These are phyloP conservation scores for Andrena trimmerana DNA, from an alignment of 2,888 invertebrate species.

Conservation along the genomic window DNA sequence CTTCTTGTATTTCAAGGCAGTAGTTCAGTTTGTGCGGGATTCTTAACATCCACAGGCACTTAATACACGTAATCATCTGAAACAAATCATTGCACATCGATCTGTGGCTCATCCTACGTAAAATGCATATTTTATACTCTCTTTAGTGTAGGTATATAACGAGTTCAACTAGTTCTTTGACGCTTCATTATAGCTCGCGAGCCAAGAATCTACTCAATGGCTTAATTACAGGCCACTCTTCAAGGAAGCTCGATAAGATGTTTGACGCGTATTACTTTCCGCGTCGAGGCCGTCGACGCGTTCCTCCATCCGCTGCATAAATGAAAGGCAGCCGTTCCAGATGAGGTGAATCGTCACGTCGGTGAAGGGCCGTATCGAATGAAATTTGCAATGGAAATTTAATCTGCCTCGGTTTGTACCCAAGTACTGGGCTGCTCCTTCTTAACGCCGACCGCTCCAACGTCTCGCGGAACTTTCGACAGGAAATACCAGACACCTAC, in stretches of 20 bases:
- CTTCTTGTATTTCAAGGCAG: too few relatives aligned
- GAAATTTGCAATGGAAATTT: conserved; percentile 76
- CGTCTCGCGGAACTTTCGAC: conserved; percentile 58
- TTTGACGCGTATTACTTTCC: conserved; percentile 40
- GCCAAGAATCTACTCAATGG: neutral
- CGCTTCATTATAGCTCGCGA: neutral
- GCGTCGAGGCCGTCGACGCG: conserved; percentile 10
- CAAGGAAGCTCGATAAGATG: conserved; percentile 11
- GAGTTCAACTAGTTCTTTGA: neutral
- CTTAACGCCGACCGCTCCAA: conserved; percentile 54
- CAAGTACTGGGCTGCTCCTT: conserved; percentile 42
- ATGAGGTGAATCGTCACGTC: conserved; percentile 55
- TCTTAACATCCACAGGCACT: too few relatives aligned
- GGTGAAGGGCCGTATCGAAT: conserved; percentile 60
- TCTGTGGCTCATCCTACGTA: too few relatives aligned
- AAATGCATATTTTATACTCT: too few relatives aligned
- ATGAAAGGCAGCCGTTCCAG: conserved; percentile 32
- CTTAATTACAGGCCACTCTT: neutral
- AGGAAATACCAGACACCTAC: conserved; percentile 22
- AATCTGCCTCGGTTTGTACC: conserved; percentile 65
- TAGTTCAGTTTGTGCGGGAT: too few relatives aligned
- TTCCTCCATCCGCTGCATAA: conserved; percentile 65
- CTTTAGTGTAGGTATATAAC: too few relatives aligned
- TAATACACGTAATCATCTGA: too few relatives aligned
- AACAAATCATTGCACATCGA: too few relatives aligned